These are phyloP conservation scores for Rhagoletis pomonella DNA, from an alignment of 1,140 invertebrate genomes.

Conservation along the genomic window DNA sequence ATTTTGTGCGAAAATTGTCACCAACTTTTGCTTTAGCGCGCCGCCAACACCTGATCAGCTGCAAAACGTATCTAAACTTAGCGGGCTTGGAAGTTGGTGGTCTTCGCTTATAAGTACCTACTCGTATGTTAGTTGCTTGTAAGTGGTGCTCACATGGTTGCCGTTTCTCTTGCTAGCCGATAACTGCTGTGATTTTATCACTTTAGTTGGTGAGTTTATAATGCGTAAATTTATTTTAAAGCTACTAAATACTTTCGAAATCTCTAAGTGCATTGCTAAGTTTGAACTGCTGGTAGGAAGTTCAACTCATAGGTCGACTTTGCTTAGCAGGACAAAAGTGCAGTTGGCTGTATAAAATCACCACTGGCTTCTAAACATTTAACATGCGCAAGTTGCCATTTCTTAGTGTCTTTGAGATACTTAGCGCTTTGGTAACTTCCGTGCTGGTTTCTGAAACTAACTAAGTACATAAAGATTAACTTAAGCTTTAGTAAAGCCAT, in stretches of 20 bases:
- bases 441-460: too few species aligned
- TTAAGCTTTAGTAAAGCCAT: neutral
- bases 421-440: too few species aligned
- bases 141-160: neutral
- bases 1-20: constrained; percentile 49
- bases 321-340: too few species aligned
- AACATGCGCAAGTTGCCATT: too few species aligned
- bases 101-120: neutral
- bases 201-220: constrained; percentile 37
- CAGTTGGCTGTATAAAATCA: too few species aligned
- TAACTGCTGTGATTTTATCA: constrained; percentile 42
- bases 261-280: too few species aligned
- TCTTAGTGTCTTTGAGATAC: too few species aligned
- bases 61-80: neutral
- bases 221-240: constrained; percentile 48
- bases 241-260: constrained; percentile 19
- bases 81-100: neutral
- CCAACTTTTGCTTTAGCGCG: constrained; percentile 30
- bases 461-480: neutral
- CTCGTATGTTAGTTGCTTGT: neutral
- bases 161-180: neutral
- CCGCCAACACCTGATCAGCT: constrained; percentile 37
- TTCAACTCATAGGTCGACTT: too few species aligned
- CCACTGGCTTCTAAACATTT: too few species aligned
- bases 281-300: too few species aligned